Conservation (phyloP, 2,888 invertebrate species). For the Acanthosepion lycidas region DNA sequence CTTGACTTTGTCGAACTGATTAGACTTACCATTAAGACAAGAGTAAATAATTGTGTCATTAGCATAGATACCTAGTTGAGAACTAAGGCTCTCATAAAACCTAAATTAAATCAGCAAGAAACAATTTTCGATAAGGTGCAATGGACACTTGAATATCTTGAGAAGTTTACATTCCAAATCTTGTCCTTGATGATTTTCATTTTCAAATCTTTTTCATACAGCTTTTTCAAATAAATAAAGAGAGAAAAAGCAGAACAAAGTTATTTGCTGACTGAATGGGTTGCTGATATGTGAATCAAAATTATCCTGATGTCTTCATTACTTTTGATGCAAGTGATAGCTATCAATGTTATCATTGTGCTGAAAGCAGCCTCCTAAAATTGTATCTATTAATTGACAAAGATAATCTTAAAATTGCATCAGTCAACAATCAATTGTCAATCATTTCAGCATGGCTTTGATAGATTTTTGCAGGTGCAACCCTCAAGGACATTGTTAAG, state of each 20-base stretch:
- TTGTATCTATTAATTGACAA: neutral
- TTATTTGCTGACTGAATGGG: neutral
- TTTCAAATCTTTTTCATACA: too few species aligned
- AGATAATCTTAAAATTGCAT: neutral
- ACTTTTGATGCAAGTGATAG: neutral
- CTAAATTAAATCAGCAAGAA: too few species aligned
- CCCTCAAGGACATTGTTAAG: neutral
- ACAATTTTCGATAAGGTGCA: too few species aligned
- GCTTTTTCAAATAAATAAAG: too few species aligned
- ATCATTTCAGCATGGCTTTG: neutral
- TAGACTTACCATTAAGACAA: too few species aligned
- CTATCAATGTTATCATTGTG: neutral
- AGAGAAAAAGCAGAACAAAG: neutral
- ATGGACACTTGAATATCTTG: too few species aligned
- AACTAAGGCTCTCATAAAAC: too few species aligned
- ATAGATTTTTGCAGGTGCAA: neutral
- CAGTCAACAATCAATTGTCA: slow-evolving; percentile 6
- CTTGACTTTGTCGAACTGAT: too few species aligned
- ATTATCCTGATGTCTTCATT: neutral
- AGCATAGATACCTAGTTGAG: too few species aligned
- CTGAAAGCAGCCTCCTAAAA: neutral
- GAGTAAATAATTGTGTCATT: too few species aligned
- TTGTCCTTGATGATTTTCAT: too few species aligned
- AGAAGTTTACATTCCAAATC: too few species aligned
- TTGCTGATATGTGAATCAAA: neutral